These are phyloP conservation scores for Petrophora chlorosata DNA, from an alignment of 2,888 invertebrate genomes.

Conservation along the genomic window DNA sequence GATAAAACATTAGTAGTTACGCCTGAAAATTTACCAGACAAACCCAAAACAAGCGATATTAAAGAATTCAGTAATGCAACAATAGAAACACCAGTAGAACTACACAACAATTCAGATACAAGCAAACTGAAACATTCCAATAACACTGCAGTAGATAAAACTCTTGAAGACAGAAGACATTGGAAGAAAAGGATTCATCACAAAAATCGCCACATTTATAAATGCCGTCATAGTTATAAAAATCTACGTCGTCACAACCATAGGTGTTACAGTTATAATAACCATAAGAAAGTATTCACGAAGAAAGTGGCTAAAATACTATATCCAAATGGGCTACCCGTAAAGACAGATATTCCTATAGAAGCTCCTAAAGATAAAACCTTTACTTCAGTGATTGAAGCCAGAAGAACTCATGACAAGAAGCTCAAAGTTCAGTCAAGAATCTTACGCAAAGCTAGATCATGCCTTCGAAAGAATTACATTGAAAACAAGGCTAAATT, in stretches of 20 bases:
- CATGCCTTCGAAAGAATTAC: not conserved
- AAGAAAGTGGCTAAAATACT: slow-evolving; percentile 9
- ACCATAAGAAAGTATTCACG: slow-evolving; percentile 1
- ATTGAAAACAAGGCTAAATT: too few species aligned
- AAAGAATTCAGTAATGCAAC: not conserved
- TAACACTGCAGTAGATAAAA: not conserved
- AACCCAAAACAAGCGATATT: not conserved
- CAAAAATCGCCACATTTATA: not conserved
- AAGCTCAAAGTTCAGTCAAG: slow-evolving; percentile 9
- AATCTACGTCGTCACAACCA: not conserved
- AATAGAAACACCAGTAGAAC: not conserved
- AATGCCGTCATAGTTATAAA: not conserved
- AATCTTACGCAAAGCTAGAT: not conserved
- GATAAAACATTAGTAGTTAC: not conserved
- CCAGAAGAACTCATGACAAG: slow-evolving; percentile 7
- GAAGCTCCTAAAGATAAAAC: not conserved
- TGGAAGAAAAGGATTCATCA: not conserved
- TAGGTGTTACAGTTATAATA: slow-evolving; percentile 1
- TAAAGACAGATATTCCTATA: not conserved
- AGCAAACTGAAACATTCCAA: not conserved
- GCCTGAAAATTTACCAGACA: not conserved
- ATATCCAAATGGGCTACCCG: slow-evolving; percentile 14
- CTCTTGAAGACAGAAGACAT: not conserved
- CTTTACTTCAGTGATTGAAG: slow-evolving; percentile 13
- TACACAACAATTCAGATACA: not conserved